A percentile compares a stretch with the other conserved stretches of the same genome.
Evolutionary conservation across 2,797 vertebrate species (phyloP).

Genomic region (Psittacula derbiana): DNA sequence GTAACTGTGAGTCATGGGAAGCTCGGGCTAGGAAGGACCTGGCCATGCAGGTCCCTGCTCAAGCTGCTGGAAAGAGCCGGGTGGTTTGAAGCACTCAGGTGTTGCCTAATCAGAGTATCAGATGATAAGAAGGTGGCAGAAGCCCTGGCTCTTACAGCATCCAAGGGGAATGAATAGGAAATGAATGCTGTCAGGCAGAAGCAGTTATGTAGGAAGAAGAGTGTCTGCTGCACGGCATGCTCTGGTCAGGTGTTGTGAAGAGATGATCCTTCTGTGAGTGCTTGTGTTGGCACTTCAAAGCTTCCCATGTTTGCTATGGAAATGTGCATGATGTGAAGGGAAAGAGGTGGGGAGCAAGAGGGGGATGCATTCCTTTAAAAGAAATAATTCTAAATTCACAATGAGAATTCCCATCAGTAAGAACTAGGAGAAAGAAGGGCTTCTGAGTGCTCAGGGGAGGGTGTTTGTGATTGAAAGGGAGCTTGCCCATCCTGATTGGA

Average conservation of each 20-base stretch:
- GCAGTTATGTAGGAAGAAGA: neutral
- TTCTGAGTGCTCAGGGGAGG: neutral
- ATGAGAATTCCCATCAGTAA: neutral
- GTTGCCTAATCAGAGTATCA: neutral
- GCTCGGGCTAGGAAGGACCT: neutral
- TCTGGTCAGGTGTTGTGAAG: neutral
- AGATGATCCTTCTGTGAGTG: fast-evolving
- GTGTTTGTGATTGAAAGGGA: neutral
- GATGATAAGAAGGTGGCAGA: neutral
- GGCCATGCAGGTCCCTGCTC: neutral
- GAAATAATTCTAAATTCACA: neutral
- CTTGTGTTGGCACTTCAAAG: neutral
- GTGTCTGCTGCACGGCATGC: neutral
- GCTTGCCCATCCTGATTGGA: neutral
- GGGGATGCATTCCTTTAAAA: neutral
- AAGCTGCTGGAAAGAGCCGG: neutral
- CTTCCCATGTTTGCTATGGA: neutral
- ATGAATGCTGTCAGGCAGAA: neutral
- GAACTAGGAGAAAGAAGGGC: neutral
- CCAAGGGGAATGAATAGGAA: neutral
- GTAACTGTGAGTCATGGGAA: fast-evolving
- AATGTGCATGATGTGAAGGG: neutral
- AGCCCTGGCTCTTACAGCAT: neutral
- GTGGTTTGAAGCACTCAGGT: neutral
- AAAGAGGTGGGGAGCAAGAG: neutral